These are phyloP conservation scores for Heteromormyrus szaboi DNA, from an alignment of 2,797 vertebrate species.

Conservation along the genomic window DNA sequence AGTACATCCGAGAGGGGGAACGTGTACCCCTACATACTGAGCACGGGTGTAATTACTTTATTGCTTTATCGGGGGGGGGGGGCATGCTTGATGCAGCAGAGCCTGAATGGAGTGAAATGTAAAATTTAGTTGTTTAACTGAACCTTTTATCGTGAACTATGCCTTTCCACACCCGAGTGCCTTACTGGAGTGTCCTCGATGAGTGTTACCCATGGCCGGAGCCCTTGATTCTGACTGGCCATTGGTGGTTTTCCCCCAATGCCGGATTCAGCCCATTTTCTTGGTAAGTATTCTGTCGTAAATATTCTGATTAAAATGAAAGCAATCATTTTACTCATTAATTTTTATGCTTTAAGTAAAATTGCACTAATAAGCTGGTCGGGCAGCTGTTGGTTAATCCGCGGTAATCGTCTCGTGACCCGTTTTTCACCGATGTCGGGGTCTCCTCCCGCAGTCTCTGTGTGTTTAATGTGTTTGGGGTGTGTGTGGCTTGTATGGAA, in stretches of 20 bases:
- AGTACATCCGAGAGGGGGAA: neutral
- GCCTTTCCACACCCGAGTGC: neutral
- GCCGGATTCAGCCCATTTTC: neutral
- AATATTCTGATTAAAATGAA: neutral
- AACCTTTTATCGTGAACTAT: neutral
- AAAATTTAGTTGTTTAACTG: neutral
- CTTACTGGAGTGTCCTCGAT: neutral
- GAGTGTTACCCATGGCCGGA: neutral
- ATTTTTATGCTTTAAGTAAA: slow-evolving; percentile 10
- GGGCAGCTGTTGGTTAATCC: slow-evolving; percentile 6
- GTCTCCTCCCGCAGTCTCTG: neutral
- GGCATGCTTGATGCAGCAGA: neutral
- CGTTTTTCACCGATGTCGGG: neutral
- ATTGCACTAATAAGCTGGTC: neutral
- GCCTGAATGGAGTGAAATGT: neutral
- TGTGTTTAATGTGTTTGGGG: neutral
- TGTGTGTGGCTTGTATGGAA: neutral
- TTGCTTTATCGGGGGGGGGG: neutral
- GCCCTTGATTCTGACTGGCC: neutral
- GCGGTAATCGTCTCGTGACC: neutral
- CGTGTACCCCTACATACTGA: neutral
- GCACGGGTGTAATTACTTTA: neutral
- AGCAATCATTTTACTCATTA: neutral
- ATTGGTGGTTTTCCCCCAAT: neutral
- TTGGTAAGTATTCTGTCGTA: neutral